Percentiles rank a stretch among this genome's conserved stretches.
Evolutionary conservation across 2,113 vertebrate genomes (phyloP).

Genomic region (Cariama cristata): DNA sequence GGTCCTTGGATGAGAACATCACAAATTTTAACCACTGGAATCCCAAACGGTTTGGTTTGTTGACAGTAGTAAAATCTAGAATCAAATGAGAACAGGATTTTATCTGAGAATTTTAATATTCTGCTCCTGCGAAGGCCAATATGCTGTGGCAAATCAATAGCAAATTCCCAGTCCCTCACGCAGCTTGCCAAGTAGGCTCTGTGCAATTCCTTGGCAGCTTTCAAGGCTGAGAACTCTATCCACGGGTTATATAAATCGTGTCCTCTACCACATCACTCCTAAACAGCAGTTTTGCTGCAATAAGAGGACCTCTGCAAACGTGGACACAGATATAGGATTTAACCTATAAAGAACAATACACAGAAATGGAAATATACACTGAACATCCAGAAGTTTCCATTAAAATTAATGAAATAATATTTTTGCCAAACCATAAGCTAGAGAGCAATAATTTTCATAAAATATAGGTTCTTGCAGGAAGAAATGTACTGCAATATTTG

Average conservation of each 20-base stretch:
- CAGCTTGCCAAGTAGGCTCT: constrained; percentile 3
- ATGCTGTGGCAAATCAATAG: neutral
- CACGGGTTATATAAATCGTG: neutral
- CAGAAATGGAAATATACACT: neutral
- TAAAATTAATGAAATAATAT: constrained; percentile 35
- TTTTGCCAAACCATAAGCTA: constrained; percentile 9
- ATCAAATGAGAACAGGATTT: neutral
- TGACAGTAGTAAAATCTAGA: neutral
- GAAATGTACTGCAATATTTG: neutral
- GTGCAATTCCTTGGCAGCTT: neutral
- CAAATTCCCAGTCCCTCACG: neutral
- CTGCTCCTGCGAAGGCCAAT: neutral
- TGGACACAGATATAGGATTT: neutral
- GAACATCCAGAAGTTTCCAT: neutral
- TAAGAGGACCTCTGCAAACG: neutral
- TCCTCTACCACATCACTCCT: neutral
- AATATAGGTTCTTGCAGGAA: neutral
- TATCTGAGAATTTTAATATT: neutral
- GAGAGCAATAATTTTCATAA: neutral
- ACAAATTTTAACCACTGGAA: neutral
- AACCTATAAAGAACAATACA: constrained; percentile 13
- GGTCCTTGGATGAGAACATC: neutral
- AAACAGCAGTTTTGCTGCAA: neutral
- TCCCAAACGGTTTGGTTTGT: neutral
- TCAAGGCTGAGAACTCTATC: neutral